Base-by-base conservation (phyloP, 2,113 vertebrate species). In the Corapipo altera region DNA sequence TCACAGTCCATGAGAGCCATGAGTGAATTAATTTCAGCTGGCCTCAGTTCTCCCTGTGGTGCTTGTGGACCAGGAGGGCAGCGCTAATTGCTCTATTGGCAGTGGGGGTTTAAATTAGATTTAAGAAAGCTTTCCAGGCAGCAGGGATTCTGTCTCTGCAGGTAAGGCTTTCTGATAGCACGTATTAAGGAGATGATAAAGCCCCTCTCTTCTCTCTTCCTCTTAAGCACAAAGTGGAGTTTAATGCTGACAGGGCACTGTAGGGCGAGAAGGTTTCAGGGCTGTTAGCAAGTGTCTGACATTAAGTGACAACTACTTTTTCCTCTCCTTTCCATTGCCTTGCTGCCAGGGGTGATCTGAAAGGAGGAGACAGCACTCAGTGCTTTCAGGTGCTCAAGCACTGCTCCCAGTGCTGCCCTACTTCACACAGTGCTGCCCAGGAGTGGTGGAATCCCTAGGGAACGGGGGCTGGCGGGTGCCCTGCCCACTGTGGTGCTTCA, bases 101-200 rank as follows among this genome's bases (percentile, higher is more conserved):
- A 87, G 90, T 69, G 33, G 61, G 69, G 27, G 11, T 23, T 96
- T 93, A 82, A 88, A 92, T 95, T 84, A 91, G 51, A 87, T 95
- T 83, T 93, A 87, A 92, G 82, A 80, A 91, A 81, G 48, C 72
- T 91, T 95, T 95, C 92, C 72, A 81, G 59, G 79, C 35, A 24
- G n/a, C 26, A 66, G 35, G 49, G n/a, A 33, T 49, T 89, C 91
- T 85, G 74, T 57, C 46, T 58, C 58, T 86, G 64, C 66, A 86
- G 88, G 95, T 93, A 71, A 52, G 74, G 49, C 70, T 91, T 94
- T 85, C 77, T 94, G 88, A 85, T 84, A 91, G 74, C 28, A 20
- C 0, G 0, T 64, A 66, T 71, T 92, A 70, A 72, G 71, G 41
- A 74, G 30, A 73, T 43, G 8, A 70, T 71, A 84, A 95, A 88